A percentile compares a stretch with the other conserved stretches of the same genome.
Conservation (phyloP, 2,888 invertebrate species). For the Fabriciana adippe region DNA sequence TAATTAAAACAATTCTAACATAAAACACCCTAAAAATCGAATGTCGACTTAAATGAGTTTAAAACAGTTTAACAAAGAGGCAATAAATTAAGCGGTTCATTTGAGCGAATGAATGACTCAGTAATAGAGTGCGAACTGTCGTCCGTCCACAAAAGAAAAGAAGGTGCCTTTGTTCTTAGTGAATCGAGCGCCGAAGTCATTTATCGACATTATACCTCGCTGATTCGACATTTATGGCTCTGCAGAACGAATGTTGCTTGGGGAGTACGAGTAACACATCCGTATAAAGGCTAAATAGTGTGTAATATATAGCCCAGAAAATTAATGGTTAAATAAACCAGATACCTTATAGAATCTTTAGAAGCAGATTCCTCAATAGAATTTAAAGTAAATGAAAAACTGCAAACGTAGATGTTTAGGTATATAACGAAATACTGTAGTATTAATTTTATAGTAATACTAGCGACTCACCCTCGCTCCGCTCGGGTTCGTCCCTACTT, state of each 20-base stretch:
- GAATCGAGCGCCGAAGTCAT: constrained; percentile 75
- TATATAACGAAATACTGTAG: too few species aligned
- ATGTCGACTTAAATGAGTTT: constrained; percentile 29
- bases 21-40: constrained; percentile 26
- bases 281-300: background rate
- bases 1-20: constrained; percentile 1
- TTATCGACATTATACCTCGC: constrained; percentile 77
- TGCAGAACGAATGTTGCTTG: constrained; percentile 49
- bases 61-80: constrained; percentile 65
- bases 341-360: too few species aligned
- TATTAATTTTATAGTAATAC: too few species aligned
- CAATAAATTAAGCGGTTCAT: constrained; percentile 77
- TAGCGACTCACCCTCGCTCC: too few species aligned
- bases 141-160: constrained; percentile 73
- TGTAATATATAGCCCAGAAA: background rate
- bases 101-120: constrained; percentile 73
- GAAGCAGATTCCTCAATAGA: too few species aligned
- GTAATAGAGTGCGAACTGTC: constrained; percentile 77
- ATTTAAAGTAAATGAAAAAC: too few species aligned
- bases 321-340: background rate
- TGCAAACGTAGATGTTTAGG: too few species aligned
- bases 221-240: constrained; percentile 78
- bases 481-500: too few species aligned
- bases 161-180: constrained; percentile 76
- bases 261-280: constrained; percentile 13